Evolutionary conservation across 2,113 vertebrate species (phyloP), one percentile per base, ranked within the genome.

Genomic region (Clinocottus analis): DNA sequence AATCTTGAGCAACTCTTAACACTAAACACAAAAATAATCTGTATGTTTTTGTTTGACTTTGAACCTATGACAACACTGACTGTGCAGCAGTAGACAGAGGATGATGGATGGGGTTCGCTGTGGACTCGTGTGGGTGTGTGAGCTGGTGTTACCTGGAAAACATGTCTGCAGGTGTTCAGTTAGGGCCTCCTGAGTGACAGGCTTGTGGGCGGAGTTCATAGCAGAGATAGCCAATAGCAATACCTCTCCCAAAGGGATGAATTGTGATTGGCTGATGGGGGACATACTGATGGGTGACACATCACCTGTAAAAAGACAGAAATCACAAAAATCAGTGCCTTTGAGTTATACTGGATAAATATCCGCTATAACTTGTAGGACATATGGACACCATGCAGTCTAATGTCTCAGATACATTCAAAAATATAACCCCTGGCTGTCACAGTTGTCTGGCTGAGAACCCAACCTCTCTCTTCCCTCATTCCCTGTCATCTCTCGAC

Each of bases 201-300:
- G 96, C 89, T 99, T 98, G 82, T 97, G 96, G 85, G 97, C 95
- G 5, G 97, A 97, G 95, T 99, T 99, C 97, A 99, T 98, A 88
- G 98, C 96, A 45, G 98, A 98, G 95, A 99, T 97, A 93, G 98
- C 98, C 96, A 99, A 94, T 94, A 98, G 97, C 92, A 99, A 95
- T 92, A 99, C 98, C 88, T 99, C 98, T 90, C 98, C 98, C 87
- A 99, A 96, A 77, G 98, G 98, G 90, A 99, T 98, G 92, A 99
- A 99, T 94, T 99, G 98, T 73, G 98, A 99, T 86, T 99, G 98
- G 94, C 97, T 98, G 95, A 99, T 99, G 82, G 98, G 98, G 94
- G 98, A 99, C 98, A 99, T 99, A 90, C 97, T 99, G 96, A 99
- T 99, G 59, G 98, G 97, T 81, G 98, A 99, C 82, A 99, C 98